phyloP scores from a whole-genome alignment of 2,888 invertebrate genomes.

The Ormyrus labotus region DNA sequence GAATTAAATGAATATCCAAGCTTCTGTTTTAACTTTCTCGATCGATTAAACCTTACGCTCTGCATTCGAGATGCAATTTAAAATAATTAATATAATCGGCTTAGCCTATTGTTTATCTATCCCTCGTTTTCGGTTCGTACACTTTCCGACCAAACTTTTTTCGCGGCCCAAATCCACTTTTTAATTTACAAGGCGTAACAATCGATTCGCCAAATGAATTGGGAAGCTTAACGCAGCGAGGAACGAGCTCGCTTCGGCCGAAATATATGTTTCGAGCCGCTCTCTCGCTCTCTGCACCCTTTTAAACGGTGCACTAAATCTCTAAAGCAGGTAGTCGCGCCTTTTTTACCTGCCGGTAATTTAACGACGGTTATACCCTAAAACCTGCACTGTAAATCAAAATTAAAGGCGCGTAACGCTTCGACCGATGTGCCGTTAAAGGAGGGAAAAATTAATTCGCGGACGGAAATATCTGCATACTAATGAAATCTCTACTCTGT shows the following conservation, averaged over 20 bases:
- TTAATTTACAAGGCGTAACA: slow-evolving; percentile 17
- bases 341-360: slow-evolving; percentile 35
- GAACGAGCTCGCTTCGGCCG: not conserved
- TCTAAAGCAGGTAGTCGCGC: slow-evolving; percentile 30
- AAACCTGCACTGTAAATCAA: slow-evolving; percentile 40
- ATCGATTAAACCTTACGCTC: too few species aligned
- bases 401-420: slow-evolving; percentile 40
- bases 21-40: too few species aligned
- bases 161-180: not conserved
- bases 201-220: slow-evolving; percentile 28
- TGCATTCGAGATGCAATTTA: too few species aligned
- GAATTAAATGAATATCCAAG: not conserved
- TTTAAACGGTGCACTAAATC: slow-evolving; percentile 39
- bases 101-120: too few species aligned
- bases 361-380: slow-evolving; percentile 37
- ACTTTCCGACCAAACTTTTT: not conserved
- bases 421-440: slow-evolving; percentile 20
- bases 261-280: slow-evolving; percentile 5
- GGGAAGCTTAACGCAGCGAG: not conserved
- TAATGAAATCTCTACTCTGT: slow-evolving; percentile 29
- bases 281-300: slow-evolving; percentile 16
- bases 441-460: slow-evolving; percentile 38
- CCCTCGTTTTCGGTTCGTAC: too few species aligned
- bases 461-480: slow-evolving; percentile 35
- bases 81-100: too few species aligned